Percentiles rank a stretch among this genome's conserved stretches.
These are phyloP conservation scores for Drosophila trichaetosa DNA, from an alignment of 2,888 invertebrate species.

Conservation along the genomic window DNA sequence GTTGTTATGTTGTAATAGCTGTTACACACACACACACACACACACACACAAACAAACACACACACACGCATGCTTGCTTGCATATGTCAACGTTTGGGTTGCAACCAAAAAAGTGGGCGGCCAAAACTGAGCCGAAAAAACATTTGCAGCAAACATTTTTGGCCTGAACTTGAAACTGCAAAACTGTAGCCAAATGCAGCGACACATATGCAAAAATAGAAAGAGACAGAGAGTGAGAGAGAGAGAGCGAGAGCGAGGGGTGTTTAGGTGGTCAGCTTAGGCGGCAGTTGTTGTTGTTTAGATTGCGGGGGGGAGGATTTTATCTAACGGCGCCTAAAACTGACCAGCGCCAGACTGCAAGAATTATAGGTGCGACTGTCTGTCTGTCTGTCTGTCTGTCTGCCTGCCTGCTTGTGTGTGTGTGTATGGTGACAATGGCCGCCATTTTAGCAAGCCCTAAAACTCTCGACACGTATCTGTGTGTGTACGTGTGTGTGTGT, in stretches of 20 bases:
- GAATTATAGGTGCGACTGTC: conserved; percentile 71
- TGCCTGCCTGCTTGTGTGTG: conserved; percentile 26
- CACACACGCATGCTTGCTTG: background rate
- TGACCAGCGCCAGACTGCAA: conserved; percentile 71
- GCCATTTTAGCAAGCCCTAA: conserved; percentile 66
- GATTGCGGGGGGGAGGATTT: conserved; percentile 37
- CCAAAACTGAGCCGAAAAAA: conserved; percentile 22
- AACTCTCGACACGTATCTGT: conserved; percentile 31
- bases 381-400: conserved; percentile 3
- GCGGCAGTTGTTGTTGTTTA: conserved; percentile 24
- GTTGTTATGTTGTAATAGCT: conserved; percentile 12
- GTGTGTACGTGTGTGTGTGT: conserved; percentile 23
- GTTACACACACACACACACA: background rate
- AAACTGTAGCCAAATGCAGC: conserved; percentile 59
- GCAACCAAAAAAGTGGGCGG: conserved; percentile 25
- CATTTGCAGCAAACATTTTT: conserved; percentile 56
- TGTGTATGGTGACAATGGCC: conserved; percentile 76
- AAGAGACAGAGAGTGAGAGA: conserved; percentile 9
- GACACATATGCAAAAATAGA: conserved; percentile 26
- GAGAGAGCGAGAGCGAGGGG: conserved; percentile 12
- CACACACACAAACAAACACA: background rate
- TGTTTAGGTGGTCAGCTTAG: conserved; percentile 21
- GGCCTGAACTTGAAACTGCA: conserved; percentile 76
- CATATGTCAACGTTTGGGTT: conserved; percentile 45
- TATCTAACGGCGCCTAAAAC: conserved; percentile 76